phyloP scores from a whole-genome alignment of 2,888 invertebrate species.

The Netelia fuscicornis region DNA sequence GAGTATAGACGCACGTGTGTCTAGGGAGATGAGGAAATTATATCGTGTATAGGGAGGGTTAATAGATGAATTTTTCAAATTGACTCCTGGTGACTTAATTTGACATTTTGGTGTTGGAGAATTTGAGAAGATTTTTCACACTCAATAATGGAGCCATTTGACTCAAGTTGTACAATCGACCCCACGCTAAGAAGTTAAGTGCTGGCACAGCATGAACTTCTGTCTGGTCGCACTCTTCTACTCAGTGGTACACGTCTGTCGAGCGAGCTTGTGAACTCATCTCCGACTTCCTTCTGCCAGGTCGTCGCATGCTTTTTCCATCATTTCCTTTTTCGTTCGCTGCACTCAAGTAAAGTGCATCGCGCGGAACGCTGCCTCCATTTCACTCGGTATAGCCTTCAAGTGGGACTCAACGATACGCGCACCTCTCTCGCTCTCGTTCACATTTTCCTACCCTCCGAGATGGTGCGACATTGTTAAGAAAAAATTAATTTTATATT shows the following conservation, averaged over 20 bases:
- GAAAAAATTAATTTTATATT: neutral
- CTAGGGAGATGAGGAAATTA: no score
- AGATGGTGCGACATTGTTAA: neutral
- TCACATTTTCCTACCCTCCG: neutral
- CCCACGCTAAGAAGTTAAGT: conserved; percentile 4
- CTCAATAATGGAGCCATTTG: no score
- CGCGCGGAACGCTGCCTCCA: conserved; percentile 47
- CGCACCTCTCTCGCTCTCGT: neutral
- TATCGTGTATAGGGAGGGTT: no score
- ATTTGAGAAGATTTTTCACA: no score
- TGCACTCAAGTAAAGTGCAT: conserved; percentile 45
- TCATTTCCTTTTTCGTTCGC: conserved; percentile 4
- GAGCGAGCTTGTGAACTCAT: neutral
- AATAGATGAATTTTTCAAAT: no score
- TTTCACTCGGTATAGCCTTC: conserved; percentile 29
- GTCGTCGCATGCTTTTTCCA: neutral
- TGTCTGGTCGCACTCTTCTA: neutral
- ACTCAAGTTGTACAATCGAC: no score
- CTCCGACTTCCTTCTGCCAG: neutral
- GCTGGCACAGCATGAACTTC: conserved; percentile 6
- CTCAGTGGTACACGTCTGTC: neutral
- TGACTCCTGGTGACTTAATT: no score
- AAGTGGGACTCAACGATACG: neutral
- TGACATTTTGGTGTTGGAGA: no score
- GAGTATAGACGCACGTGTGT: no score